Base-by-base conservation (phyloP, 2,888 invertebrate species). In the Platerodrilus igneus region DNA sequence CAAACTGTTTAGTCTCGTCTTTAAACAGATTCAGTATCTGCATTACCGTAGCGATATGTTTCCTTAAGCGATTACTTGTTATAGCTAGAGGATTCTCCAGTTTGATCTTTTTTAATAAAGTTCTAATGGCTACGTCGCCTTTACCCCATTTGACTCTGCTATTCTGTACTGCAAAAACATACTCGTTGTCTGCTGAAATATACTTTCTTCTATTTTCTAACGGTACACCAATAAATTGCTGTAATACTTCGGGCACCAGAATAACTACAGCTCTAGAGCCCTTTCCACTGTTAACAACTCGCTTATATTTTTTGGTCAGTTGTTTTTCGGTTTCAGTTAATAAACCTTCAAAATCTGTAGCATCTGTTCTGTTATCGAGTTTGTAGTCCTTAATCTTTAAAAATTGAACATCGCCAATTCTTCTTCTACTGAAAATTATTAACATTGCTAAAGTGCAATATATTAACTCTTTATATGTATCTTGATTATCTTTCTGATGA, bases 391-490 rank as follows among this genome's bases (percentile, higher is more conserved):
- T 9, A 18, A 45, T 33, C 34, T 36, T 43, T 9, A 43, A 25
- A 29, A 14, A 47, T 11, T 47, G 43, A 1, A 44, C 44, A 27
- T 47, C 47, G 7, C 44, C 44, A 9, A 47, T 47, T 28, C 47
- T n/a, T 30, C 40, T 23, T 30, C 47, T 19, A 32, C 43, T 47
- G 22, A 47, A 47, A 4, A 47, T 8, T 21, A 47, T 43, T 27
- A 43, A 20, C 15, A 43, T 32, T 14, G 44, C 23, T 33, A 50
- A 41, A 11, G 19, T 20, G 31, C 45, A 45, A n/a, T 51, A 23
- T 5, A 45, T 37, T n/a, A 52, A 30, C 17, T 26, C n/a, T 47
- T 45, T 52, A 38, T 50, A 55, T 18, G 39, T 38, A 14, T 48
- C 37, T 14, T 34, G 29, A 29, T 37, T 31, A 36, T 50, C 39